Evolutionary conservation across 1,140 invertebrate genomes (phyloP).

Genomic region (Panagrolaimus sp.): DNA sequence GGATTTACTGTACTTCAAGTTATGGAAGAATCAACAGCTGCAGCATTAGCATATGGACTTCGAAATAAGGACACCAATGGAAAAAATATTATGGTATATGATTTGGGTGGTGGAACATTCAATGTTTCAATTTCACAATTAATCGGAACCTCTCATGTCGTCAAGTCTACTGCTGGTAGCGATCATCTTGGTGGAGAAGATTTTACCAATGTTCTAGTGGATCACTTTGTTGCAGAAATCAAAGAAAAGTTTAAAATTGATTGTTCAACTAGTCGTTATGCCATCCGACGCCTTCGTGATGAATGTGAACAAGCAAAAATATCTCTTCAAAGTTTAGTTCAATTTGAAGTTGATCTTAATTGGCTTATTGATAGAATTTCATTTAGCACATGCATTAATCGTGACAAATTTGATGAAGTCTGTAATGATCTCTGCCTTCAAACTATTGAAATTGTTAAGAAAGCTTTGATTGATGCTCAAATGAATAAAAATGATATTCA

Average conservation of each 20-base stretch:
- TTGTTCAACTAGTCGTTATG: constrained; percentile 77
- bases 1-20: constrained; percentile 67
- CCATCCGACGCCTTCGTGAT: constrained; percentile 79
- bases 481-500: constrained; percentile 80
- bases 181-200: constrained; percentile 93
- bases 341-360: constrained; percentile 88
- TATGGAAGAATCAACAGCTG: constrained; percentile 74
- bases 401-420: constrained; percentile 85
- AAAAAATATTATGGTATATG: constrained; percentile 71
- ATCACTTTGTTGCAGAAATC: constrained; percentile 91
- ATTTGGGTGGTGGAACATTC: too few relatives aligned
- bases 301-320: constrained; percentile 91
- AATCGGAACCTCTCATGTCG: constrained; percentile 86
- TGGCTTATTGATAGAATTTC: constrained; percentile 90
- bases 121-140: constrained; percentile 91
- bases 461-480: constrained; percentile 80
- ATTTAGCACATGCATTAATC: constrained; percentile 87
- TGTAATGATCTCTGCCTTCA: constrained; percentile 78
- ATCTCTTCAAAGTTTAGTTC: constrained; percentile 82
- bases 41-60: constrained; percentile 78
- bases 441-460: constrained; percentile 88
- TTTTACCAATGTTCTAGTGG: constrained; percentile 78
- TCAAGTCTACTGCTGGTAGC: constrained; percentile 75
- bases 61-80: constrained; percentile 70
- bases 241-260: constrained; percentile 95